Evolutionary conservation across 2,888 invertebrate genomes (phyloP), one percentile per base, ranked within the genome.

Genomic region (Agelastica alni): DNA sequence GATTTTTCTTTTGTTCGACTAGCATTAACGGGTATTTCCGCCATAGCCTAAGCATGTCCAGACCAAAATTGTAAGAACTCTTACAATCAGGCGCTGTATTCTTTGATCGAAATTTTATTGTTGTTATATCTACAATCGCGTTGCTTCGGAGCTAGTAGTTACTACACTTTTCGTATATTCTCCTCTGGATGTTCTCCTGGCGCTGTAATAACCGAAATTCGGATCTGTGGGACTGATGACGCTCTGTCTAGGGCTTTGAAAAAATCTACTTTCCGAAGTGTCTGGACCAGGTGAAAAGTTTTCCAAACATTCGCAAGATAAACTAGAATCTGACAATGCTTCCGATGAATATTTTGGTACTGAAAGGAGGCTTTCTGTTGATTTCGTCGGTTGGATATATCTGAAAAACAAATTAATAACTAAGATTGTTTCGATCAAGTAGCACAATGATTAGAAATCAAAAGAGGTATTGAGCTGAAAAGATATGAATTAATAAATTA

Each of bases 311-410:
- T 90, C 90, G 71, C 89, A 89, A 49, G 86, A 86, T 4, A 86
- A 72, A 67, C 86, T 85, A 2, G 85, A 85, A 67, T 89, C 88
- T 0, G 85, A 81, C 1, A 85, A 80, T 41, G 82, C 82, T 59
- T 81, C 75, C 59, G 83, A 83, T 48, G 83, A 82, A 70, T 86
- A 86, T 62, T 86, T 85, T 2, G 86, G 82, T 12, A 85, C 83
- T 34, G 88, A 82, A 13, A 88, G 79, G 13, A 92, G 79, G 70
- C 88, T 91, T 74, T 92, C 91, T 0, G 91, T 90, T 0, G 91
- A 91, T 72, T 92, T 91, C 1, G 88, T 90, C 0, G 89, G 75
- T 72, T 85, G 76, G 73, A 85, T 77, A 74, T 84, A 74, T 37
- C 62, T 62, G 43, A n/a, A 49, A 45, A 34, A 16, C n/a, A 14